Evolutionary conservation across 2,888 invertebrate genomes (phyloP).

Genomic region (Scaeva pyrastri): DNA sequence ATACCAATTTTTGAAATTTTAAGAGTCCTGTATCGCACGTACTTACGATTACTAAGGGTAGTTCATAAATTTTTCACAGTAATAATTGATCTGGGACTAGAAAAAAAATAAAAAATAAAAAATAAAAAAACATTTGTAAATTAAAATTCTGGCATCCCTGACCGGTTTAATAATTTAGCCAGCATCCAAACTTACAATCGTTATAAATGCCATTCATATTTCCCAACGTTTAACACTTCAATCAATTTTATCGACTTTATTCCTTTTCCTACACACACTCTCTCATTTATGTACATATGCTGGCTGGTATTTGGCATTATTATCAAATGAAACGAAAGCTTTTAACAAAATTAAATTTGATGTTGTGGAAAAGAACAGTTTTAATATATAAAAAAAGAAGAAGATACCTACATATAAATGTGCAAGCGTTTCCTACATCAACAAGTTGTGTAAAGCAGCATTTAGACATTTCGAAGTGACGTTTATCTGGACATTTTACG

Average conservation of each 20-base stretch:
- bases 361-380: constrained; percentile 54
- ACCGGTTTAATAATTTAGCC: constrained; percentile 67
- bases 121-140: constrained; percentile 71
- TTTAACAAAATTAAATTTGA: constrained; percentile 74
- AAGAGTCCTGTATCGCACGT: background rate
- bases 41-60: constrained; percentile 11
- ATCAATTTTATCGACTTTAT: constrained; percentile 74
- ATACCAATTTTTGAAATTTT: constrained; percentile 14
- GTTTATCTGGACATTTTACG: constrained; percentile 34
- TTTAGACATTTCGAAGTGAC: constrained; percentile 56
- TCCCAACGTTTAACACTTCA: constrained; percentile 65
- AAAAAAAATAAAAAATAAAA: background rate
- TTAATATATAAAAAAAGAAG: constrained; percentile 4
- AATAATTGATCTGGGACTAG: constrained; percentile 61
- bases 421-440: constrained; percentile 42
- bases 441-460: constrained; percentile 58
- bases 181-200: constrained; percentile 23
- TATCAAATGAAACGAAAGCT: constrained; percentile 66
- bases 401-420: constrained; percentile 17
- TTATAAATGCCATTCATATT: constrained; percentile 59
- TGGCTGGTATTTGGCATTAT: background rate
- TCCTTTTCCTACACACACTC: constrained; percentile 20
- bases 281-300: background rate
- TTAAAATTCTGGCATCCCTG: constrained; percentile 61
- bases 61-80: constrained; percentile 7